Base-by-base conservation (phyloP, 2,113 vertebrate species). In the Silurus asotus region DNA sequence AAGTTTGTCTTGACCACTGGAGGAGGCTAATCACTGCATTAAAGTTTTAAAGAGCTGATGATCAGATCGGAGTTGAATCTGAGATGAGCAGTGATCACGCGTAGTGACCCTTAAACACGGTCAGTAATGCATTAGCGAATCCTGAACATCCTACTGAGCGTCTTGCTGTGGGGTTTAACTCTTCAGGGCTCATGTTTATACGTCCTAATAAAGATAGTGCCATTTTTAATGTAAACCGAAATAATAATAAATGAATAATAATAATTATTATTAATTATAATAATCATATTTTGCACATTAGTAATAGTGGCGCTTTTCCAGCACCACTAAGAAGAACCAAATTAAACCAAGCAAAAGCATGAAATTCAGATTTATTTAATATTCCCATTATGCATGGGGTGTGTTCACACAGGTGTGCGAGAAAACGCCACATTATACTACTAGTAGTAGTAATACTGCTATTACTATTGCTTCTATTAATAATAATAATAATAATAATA, bases 41-140 rank as follows among this genome's bases (percentile, higher is more conserved):
- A 86, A n/a, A 86, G 88, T 48, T 53, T 61, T 17, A 28, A 5
- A 53, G 51, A 79, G 83, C 56, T 48, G 55, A 45, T 25, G 85
- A 75, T 81, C 13, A 25, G 67, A 80, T 64, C 72, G 49, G 48
- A 55, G 20, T 74, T 79, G 62, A 82, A 37, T 65, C 72, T 69
- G 61, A 49, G 25, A 19, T 76, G 20, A 78, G 25, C 17, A 37
- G 20, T 61, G 74, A 48, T 78, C 76, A 74, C 20, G 28, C 56
- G 48, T 48, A 70, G 69, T 75, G 55, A 53, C 77, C 84, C 58
- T 14, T 74, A 56, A 37, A 72, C n/a, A 65, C 45, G 3, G n/a
- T 69, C 45, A 58, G 70, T 49, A 84, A 85, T 75, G 15, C 70
- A 55, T 61, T 81, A 84, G 74, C 76, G 82, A 86, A 65, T 76